A percentile compares a stretch with the other conserved stretches of the same genome.
Conservation (phyloP, 2,888 invertebrate genomes). For the Catonia carolina region DNA sequence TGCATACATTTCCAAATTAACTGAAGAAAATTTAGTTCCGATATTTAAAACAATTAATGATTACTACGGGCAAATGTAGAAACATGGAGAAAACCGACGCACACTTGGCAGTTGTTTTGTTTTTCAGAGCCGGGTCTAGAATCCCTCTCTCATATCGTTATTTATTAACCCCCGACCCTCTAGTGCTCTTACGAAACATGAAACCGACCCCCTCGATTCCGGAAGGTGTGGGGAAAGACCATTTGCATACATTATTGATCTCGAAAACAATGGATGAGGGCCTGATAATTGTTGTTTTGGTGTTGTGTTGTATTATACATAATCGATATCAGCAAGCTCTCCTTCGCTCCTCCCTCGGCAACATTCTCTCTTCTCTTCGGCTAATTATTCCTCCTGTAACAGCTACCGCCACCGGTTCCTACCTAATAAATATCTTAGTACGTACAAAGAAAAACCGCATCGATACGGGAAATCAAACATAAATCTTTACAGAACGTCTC, state of each 20-base stretch:
- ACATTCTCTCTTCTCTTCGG: not conserved
- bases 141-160: constrained; percentile 16
- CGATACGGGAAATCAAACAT: not conserved
- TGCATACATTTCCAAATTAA: too few relatives aligned
- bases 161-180: constrained; percentile 17
- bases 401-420: not conserved
- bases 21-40: too few relatives aligned
- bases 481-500: constrained; percentile 3
- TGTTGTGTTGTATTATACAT: too few relatives aligned
- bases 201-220: constrained; percentile 16
- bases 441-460: constrained; percentile 1
- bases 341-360: too few relatives aligned
- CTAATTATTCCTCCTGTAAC: constrained; percentile 2
- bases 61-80: constrained; percentile 1
- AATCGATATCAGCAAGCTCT: too few relatives aligned
- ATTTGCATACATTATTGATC: constrained; percentile 30
- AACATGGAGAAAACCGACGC: not conserved
- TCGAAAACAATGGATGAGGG: constrained; percentile 26
- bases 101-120: constrained; percentile 8
- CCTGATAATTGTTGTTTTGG: constrained; percentile 24
- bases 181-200: constrained; percentile 16
- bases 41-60: too few relatives aligned
- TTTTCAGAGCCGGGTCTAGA: not conserved
- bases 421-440: constrained; percentile 9
- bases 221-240: constrained; percentile 24